These are phyloP conservation scores for Eciton burchellii DNA, from an alignment of 1,140 invertebrate genomes.

Conservation along the genomic window DNA sequence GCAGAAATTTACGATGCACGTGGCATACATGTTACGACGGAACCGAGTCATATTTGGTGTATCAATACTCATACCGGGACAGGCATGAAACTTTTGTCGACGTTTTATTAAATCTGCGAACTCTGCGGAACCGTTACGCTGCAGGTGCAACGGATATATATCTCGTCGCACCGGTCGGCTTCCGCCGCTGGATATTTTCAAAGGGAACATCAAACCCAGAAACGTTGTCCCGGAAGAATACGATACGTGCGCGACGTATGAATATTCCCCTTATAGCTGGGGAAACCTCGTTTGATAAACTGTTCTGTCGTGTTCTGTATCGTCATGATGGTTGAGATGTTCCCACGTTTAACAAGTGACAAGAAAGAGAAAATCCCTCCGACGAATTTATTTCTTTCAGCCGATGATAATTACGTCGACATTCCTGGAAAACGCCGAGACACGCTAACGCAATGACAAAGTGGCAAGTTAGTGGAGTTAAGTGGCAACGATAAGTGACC, in stretches of 20 bases:
- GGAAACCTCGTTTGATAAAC: background rate
- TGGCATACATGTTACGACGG: slow-evolving; percentile 26
- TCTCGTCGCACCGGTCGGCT: background rate
- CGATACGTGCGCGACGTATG: background rate
- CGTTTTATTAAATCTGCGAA: slow-evolving; percentile 54
- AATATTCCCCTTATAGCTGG: slow-evolving; percentile 1
- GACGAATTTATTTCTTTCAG: background rate
- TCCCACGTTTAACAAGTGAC: background rate
- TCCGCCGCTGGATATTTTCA: background rate
- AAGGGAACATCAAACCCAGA: slow-evolving; percentile 19
- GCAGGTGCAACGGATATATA: slow-evolving; percentile 32
- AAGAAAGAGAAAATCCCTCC: background rate
- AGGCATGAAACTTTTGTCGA: slow-evolving; percentile 41
- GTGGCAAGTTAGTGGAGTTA: no score
- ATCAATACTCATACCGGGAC: slow-evolving; percentile 23
- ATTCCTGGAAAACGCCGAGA: background rate
- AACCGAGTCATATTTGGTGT: slow-evolving; percentile 41
- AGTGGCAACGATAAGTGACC: background rate
- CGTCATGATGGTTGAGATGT: background rate
- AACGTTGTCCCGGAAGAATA: background rate
- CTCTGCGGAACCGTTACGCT: slow-evolving; percentile 31
- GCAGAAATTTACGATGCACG: slow-evolving; percentile 43
- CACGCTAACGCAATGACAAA: background rate
- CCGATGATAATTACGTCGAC: no score
- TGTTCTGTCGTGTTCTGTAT: slow-evolving; percentile 13